Evolutionary conservation across 2,797 vertebrate genomes (phyloP), one percentile per base, ranked within the genome.

Genomic region (Pseudopleuronectes americanus): DNA sequence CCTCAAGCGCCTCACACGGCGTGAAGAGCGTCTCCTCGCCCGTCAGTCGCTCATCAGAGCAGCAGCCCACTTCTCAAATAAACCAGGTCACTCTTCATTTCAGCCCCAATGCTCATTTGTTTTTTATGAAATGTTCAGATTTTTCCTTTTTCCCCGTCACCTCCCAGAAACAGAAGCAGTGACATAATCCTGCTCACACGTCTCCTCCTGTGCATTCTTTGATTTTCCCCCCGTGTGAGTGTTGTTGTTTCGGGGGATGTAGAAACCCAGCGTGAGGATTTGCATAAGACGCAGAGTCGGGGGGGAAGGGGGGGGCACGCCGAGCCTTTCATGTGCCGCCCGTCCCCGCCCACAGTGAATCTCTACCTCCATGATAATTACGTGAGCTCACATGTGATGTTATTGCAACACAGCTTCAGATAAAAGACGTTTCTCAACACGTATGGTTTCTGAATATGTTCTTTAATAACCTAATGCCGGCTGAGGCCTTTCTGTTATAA

Each of bases 11-110:
- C 59, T 13, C 53, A 63, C 4, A 3, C 45, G 57, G 60, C 71
- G 57, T 80, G 65, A 48, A 73, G 81, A 64, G 31, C 10, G 4
- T 56, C 52, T 76, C 79, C 23, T 57, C 49, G 49, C 33, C 53
- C 64, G 79, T 84, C 73, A 76, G 17, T 64, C 60, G 76, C 28
- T 73, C 58, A 88, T 89, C 84, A 85, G 71, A 86, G 79, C 71
- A 45, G 65, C 57, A 19, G 58, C 85, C 65, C 67, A n/a, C 43
- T 68, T 26, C 57, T 73, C 13, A 61, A 77, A 52, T 56, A 71
- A 86, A 83, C 62, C 76, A 69, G 84, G 75, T 81, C 81, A 56
- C 28, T 31, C 36, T 8, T 70, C 26, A 0, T 28, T 57, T 54
- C 19, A 53, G 13, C 9, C 52, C 60, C 4, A 21, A 13, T 24